These are phyloP conservation scores for Nanger granti DNA, from an alignment of 2,113 vertebrate species.

Conservation along the genomic window DNA sequence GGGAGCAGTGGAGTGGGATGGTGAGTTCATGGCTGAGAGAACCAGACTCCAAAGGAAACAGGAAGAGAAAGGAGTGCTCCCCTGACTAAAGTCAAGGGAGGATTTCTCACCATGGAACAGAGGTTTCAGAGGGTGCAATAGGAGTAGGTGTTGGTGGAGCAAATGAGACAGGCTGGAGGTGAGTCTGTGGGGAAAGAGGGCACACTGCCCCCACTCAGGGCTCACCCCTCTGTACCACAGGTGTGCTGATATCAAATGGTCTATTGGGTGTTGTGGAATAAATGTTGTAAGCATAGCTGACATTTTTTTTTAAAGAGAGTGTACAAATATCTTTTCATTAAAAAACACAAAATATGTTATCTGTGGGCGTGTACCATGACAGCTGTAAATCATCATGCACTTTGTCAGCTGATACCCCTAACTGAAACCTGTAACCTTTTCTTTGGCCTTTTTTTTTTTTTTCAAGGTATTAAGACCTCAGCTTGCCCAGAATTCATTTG, in stretches of 20 bases:
- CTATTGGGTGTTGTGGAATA: neutral
- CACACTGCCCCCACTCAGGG: neutral
- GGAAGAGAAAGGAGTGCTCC: neutral
- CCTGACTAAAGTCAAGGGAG: too few species aligned
- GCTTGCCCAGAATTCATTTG: neutral
- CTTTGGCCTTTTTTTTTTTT: conserved; percentile 58
- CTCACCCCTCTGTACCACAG: accelerated
- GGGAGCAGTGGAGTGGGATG: too few species aligned
- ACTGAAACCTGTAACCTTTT: conserved; percentile 69
- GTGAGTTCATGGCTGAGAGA: neutral
- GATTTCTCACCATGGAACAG: neutral
- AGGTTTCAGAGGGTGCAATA: neutral
- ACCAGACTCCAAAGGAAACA: neutral
- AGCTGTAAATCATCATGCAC: conserved; percentile 65
- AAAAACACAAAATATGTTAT: conserved; percentile 79
- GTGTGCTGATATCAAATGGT: neutral
- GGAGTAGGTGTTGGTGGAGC: neutral
- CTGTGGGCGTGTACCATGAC: conserved; percentile 70
- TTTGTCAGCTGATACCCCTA: conserved; percentile 72
- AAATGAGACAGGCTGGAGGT: neutral
- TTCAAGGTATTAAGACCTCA: neutral
- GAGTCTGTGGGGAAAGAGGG: neutral
- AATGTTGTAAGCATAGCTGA: neutral
- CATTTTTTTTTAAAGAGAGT: conserved; percentile 50
- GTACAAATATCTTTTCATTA: conserved; percentile 76